phyloP scores from a whole-genome alignment of 2,888 invertebrate genomes.

The Apamea monoglypha region DNA sequence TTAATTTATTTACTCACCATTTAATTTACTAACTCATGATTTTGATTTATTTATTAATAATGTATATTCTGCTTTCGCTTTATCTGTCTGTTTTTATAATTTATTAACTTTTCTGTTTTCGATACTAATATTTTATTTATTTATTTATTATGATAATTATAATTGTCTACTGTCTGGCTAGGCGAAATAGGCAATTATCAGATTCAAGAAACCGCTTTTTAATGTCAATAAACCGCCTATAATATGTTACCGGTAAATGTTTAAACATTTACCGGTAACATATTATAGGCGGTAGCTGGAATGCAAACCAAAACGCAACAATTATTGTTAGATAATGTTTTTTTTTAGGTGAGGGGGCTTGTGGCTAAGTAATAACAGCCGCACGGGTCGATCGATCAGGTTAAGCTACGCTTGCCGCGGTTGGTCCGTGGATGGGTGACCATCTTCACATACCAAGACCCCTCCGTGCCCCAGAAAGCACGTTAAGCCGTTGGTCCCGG shows the following conservation, averaged over 20 bases:
- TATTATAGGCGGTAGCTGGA: neutral
- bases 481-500: no score
- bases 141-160: neutral
- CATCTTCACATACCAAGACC: no score
- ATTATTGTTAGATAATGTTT: neutral
- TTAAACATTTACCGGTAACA: neutral
- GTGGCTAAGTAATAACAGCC: no score
- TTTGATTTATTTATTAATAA: constrained; percentile 35
- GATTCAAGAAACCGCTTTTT: neutral
- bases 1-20: constrained; percentile 1
- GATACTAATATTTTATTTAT: constrained; percentile 3
- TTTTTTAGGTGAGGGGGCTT: no score
- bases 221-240: constrained; percentile 19
- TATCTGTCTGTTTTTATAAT: constrained; percentile 33
- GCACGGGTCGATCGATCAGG: no score
- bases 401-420: no score
- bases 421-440: no score
- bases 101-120: constrained; percentile 31
- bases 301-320: neutral
- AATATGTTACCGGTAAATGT: no score
- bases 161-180: neutral
- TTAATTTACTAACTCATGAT: constrained; percentile 29
- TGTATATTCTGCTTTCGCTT: constrained; percentile 55
- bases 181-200: constrained; percentile 31
- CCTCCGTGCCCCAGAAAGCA: no score